These are phyloP conservation scores for Pteropus alecto DNA, from an alignment of 2,113 vertebrate genomes.

Conservation along the genomic window DNA sequence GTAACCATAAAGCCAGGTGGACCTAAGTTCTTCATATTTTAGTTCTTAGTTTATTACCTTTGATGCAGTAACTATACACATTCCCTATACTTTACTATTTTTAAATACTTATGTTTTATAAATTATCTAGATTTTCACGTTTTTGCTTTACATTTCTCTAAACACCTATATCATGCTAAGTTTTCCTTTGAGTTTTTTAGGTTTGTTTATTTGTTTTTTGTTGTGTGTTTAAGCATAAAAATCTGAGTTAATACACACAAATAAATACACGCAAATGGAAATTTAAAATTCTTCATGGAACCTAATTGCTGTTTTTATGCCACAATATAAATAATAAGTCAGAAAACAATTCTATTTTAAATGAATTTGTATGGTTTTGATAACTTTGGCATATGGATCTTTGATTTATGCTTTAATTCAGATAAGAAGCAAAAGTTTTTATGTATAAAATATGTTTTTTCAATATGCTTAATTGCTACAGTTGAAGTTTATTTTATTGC, in stretches of 20 bases:
- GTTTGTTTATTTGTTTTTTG: neutral
- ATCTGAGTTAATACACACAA: neutral
- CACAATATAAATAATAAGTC: neutral
- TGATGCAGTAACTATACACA: neutral
- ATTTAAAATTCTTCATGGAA: neutral
- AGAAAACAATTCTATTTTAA: neutral
- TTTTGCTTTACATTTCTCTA: constrained; percentile 40
- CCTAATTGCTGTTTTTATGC: neutral
- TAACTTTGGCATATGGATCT: neutral
- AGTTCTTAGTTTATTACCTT: neutral
- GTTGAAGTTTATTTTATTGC: constrained; percentile 56
- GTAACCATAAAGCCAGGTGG: neutral
- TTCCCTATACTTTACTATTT: neutral
- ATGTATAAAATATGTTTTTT: constrained; percentile 29
- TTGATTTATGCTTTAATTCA: constrained; percentile 43
- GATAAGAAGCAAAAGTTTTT: constrained; percentile 18
- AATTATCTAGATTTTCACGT: neutral
- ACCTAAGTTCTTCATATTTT: neutral
- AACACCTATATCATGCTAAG: neutral
- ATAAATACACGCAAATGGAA: neutral
- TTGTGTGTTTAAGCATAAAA: neutral
- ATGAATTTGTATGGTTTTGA: neutral
- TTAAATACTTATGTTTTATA: neutral
- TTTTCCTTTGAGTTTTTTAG: neutral
- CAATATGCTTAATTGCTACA: constrained; percentile 51